Evolutionary conservation across 2,888 invertebrate species (phyloP).

Genomic region (Dryobota labecula): DNA sequence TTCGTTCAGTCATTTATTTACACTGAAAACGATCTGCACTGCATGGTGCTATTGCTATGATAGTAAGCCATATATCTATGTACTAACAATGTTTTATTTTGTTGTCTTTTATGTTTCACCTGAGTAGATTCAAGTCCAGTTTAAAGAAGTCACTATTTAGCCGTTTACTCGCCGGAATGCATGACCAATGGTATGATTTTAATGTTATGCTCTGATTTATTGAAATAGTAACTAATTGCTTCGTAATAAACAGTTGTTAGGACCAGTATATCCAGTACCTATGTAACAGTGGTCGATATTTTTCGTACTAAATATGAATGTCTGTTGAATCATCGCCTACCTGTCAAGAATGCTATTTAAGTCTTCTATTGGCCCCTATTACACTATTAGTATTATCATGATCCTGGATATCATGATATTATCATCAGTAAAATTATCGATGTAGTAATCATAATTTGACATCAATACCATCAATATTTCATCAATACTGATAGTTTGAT

Average conservation of each 20-base stretch:
- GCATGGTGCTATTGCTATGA: background rate
- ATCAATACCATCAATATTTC: no score
- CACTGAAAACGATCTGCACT: background rate
- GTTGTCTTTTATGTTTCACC: background rate
- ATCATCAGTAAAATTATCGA: no score
- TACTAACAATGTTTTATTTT: background rate
- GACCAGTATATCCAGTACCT: constrained; percentile 19
- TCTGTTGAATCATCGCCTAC: constrained; percentile 29
- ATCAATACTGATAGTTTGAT: no score
- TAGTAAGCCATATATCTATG: background rate
- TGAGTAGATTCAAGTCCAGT: background rate
- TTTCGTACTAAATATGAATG: constrained; percentile 19
- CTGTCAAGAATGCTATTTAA: constrained; percentile 11
- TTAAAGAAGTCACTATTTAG: constrained; percentile 1
- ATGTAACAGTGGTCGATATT: constrained; percentile 10
- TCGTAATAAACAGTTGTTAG: constrained; percentile 4
- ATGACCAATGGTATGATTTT: constrained; percentile 19
- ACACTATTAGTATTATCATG: no score
- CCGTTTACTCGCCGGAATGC: constrained; percentile 16
- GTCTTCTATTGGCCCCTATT: no score
- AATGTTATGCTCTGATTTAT: constrained; percentile 53
- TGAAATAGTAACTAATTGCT: constrained; percentile 1
- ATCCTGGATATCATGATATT: no score
- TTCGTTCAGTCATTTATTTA: background rate
- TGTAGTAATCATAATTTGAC: no score